phyloP scores from a whole-genome alignment of 1,140 invertebrate species.

The Rhynchophorus ferrugineus region DNA sequence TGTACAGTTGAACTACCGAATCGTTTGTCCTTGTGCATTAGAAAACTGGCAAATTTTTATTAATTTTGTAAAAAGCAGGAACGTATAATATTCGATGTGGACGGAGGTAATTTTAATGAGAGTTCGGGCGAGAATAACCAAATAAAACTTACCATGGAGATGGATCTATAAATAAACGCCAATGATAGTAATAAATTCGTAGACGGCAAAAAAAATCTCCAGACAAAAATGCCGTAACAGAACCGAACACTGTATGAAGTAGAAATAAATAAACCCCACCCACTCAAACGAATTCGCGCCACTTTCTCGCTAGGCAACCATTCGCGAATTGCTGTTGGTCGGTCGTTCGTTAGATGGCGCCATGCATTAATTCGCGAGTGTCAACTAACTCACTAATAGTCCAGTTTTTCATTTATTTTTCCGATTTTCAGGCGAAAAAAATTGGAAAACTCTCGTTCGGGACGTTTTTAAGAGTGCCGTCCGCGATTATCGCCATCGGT shows the following conservation, averaged over 20 bases:
- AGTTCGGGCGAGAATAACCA: too few species aligned
- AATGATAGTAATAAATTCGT: background rate
- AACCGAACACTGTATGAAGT: conserved; percentile 44
- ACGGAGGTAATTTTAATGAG: too few species aligned
- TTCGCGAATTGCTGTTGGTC: conserved; percentile 15
- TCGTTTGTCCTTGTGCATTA: too few species aligned
- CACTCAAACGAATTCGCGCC: conserved; percentile 16
- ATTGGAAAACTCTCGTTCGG: background rate
- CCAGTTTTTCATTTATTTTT: conserved; percentile 12
- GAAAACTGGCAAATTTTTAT: too few species aligned
- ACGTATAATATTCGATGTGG: too few species aligned
- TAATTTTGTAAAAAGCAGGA: too few species aligned
- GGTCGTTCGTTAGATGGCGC: conserved; percentile 14
- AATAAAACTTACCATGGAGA: background rate
- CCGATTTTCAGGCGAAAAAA: conserved; percentile 6
- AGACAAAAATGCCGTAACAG: too few species aligned
- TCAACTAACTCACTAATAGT: background rate
- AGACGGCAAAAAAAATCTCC: conserved; percentile 9
- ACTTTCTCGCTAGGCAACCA: conserved; percentile 14
- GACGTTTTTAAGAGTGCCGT: background rate
- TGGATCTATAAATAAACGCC: background rate
- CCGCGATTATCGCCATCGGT: background rate
- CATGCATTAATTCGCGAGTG: conserved; percentile 9
- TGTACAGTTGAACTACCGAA: too few species aligned
- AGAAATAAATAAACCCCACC: conserved; percentile 12